Conservation (phyloP, 2,113 vertebrate species). For the Aptenodytes forsteri region DNA sequence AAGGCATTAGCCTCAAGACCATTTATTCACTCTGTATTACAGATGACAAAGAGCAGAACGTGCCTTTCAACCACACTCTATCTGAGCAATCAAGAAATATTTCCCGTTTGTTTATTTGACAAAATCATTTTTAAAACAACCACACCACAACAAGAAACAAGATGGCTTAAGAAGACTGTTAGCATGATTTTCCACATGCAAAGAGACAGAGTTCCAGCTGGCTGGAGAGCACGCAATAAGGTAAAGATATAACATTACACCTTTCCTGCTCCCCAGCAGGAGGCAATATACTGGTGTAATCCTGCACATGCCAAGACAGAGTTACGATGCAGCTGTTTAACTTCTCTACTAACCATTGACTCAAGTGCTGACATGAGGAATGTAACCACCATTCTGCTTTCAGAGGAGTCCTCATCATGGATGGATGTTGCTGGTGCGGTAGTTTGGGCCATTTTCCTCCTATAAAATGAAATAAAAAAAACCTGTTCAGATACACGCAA, state of each 20-base stretch:
- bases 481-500: not conserved
- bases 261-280: not conserved
- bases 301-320: not conserved
- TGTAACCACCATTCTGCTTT: constrained; percentile 75
- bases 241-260: not conserved
- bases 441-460: constrained; percentile 75
- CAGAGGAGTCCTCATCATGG: constrained; percentile 65
- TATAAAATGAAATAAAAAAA: not conserved
- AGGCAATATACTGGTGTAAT: not conserved
- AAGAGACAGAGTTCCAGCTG: not conserved
- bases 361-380: constrained; percentile 83
- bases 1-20: not conserved
- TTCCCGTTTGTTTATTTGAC: not conserved
- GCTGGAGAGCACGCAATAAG: not conserved
- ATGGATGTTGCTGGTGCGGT: not conserved
- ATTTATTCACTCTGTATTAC: not conserved
- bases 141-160: not conserved
- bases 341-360: constrained; percentile 75
- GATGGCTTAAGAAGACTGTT: not conserved
- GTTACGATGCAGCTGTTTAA: not conserved
- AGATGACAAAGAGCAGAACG: not conserved
- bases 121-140: not conserved
- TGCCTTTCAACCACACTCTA: not conserved
- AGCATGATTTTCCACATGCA: not conserved
- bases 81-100: not conserved